phyloP scores from a whole-genome alignment of 1,140 invertebrate genomes.

The Ceratina australensis region DNA sequence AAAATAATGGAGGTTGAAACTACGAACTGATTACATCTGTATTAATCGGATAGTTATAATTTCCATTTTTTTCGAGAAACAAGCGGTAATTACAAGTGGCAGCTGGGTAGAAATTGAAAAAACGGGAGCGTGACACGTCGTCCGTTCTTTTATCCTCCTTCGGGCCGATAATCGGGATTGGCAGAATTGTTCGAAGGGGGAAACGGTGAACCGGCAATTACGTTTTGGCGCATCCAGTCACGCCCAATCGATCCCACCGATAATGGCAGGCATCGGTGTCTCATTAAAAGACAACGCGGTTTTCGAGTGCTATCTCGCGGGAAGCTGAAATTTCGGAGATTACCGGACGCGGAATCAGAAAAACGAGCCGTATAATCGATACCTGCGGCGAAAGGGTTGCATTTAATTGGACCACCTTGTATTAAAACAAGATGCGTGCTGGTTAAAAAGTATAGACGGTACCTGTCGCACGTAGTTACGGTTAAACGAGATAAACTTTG shows the following conservation, averaged over 20 bases:
- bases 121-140: neutral
- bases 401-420: slow-evolving; percentile 42
- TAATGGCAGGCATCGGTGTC: slow-evolving; percentile 40
- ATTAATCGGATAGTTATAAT: too few species aligned
- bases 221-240: slow-evolving; percentile 38
- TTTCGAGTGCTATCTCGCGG: slow-evolving; percentile 26
- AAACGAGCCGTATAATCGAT: slow-evolving; percentile 41
- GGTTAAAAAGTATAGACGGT: neutral
- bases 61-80: too few species aligned
- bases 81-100: neutral
- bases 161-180: slow-evolving; percentile 12
- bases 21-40: too few species aligned
- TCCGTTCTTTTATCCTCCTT: neutral
- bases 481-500: too few species aligned
- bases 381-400: neutral
- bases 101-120: slow-evolving; percentile 10
- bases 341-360: slow-evolving; percentile 29
- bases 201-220: slow-evolving; percentile 32
- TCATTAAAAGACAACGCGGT: slow-evolving; percentile 42
- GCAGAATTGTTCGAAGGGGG: slow-evolving; percentile 23
- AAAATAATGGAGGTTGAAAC: too few species aligned
- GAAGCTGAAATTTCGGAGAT: slow-evolving; percentile 43
- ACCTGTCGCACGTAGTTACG: too few species aligned
- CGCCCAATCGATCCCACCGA: slow-evolving; percentile 28
- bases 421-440: neutral